Evolutionary conservation across 2,888 invertebrate genomes (phyloP).

Genomic region (Fissipunctia ypsillon): DNA sequence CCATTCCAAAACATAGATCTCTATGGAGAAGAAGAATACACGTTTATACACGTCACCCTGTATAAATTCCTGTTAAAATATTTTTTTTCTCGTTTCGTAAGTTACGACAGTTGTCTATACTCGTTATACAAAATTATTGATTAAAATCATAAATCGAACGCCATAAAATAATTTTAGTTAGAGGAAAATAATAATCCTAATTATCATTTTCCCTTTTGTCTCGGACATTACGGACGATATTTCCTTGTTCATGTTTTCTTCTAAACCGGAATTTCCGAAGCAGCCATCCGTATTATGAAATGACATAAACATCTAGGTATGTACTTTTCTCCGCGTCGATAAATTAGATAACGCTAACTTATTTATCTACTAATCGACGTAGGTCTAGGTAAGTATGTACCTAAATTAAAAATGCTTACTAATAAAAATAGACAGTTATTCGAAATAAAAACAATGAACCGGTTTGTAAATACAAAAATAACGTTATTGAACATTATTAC

Average conservation of each 20-base stretch:
- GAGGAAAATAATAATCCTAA: constrained; percentile 22
- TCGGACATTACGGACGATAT: not conserved
- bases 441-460: constrained; percentile 41
- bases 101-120: no score
- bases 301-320: not conserved
- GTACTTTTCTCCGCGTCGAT: not conserved
- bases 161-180: not conserved
- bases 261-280: constrained; percentile 33
- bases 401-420: not conserved
- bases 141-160: not conserved
- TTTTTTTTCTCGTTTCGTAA: not conserved
- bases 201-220: not conserved
- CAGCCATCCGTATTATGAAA: constrained; percentile 14
- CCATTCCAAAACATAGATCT: no score
- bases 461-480: constrained; percentile 40
- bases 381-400: no score
- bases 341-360: not conserved
- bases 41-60: not conserved
- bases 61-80: not conserved
- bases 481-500: constrained; percentile 23
- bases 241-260: constrained; percentile 34
- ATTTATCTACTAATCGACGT: not conserved
- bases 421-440: constrained; percentile 9
- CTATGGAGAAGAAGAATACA: no score
- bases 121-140: not conserved